A percentile compares a stretch with the other conserved stretches of the same genome.
These are phyloP conservation scores for Coregonus clupeaformis DNA, from an alignment of 2,113 vertebrate species.

Conservation along the genomic window DNA sequence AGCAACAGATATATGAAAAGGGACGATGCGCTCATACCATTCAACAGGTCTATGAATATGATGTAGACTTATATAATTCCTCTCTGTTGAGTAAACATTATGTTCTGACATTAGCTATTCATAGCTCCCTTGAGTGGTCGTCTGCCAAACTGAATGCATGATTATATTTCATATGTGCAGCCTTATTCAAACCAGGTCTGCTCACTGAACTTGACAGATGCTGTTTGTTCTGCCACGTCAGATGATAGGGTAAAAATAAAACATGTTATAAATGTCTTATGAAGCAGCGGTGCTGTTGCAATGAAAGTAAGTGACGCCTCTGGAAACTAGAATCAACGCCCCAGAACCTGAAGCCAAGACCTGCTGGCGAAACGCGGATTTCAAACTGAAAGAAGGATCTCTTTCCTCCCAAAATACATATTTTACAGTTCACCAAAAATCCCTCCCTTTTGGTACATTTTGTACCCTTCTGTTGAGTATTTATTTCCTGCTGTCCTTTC, in stretches of 20 bases:
- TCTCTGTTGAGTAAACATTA: neutral
- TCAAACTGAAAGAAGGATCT: slow-evolving; percentile 44
- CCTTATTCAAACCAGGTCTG: slow-evolving; percentile 17
- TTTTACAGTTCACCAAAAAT: slow-evolving; percentile 42
- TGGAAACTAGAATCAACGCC: slow-evolving; percentile 65
- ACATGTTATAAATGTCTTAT: slow-evolving; percentile 51
- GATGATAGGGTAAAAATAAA: slow-evolving; percentile 62
- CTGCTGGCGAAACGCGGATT: slow-evolving; percentile 44
- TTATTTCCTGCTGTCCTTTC: slow-evolving; percentile 64
- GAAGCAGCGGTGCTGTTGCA: slow-evolving; percentile 20
- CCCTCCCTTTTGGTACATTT: slow-evolving; percentile 49
- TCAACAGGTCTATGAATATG: neutral
- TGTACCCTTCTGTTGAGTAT: slow-evolving; percentile 50
- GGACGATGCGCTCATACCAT: neutral
- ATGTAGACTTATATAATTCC: neutral
- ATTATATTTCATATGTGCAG: neutral
- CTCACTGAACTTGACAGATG: slow-evolving; percentile 27
- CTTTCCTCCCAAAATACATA: slow-evolving; percentile 37
- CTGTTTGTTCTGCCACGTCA: slow-evolving; percentile 43
- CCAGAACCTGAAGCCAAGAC: slow-evolving; percentile 49
- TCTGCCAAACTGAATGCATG: neutral
- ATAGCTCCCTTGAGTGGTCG: neutral
- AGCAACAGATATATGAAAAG: neutral
- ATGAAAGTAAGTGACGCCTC: slow-evolving; percentile 39
- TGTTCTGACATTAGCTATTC: neutral